phyloP scores from a whole-genome alignment of 2,888 invertebrate genomes.

The Pseudoips prasinana region DNA sequence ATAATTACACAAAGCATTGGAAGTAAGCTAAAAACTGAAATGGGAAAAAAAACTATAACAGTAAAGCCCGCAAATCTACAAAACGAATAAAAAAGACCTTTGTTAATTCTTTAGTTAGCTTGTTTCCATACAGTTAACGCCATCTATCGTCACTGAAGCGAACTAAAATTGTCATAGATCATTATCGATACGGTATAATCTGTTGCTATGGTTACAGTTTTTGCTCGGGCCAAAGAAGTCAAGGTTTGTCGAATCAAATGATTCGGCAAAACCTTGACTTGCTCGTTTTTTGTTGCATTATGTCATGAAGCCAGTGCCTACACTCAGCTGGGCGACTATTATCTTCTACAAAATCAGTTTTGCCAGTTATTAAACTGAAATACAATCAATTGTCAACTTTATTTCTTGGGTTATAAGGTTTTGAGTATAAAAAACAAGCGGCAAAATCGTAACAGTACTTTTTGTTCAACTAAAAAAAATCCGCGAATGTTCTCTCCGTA shows the following conservation, averaged over 20 bases:
- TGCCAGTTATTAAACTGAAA: no score
- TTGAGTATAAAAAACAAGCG: background rate
- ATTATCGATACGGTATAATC: background rate
- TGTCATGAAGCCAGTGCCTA: conserved; percentile 43
- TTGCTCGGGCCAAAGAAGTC: conserved; percentile 9
- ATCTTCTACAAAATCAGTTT: no score
- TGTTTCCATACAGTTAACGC: background rate
- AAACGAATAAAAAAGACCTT: no score
- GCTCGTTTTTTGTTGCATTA: conserved; percentile 49
- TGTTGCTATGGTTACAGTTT: conserved; percentile 39
- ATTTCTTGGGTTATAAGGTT: conserved; percentile 2
- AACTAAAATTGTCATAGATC: background rate
- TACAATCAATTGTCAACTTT: conserved; percentile 14
- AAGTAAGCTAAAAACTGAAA: no score
- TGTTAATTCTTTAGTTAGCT: no score
- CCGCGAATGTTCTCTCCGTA: conserved; percentile 36
- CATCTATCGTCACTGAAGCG: background rate
- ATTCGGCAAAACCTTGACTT: conserved; percentile 43
- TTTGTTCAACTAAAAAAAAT: conserved; percentile 26
- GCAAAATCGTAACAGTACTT: conserved; percentile 13
- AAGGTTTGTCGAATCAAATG: conserved; percentile 9
- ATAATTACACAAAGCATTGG: no score
- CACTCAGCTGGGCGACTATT: conserved; percentile 21
- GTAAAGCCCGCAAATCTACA: no score
- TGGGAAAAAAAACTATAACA: no score